Evolutionary conservation across 1,140 invertebrate species (phyloP).

Genomic region (Platyscapa corneri): DNA sequence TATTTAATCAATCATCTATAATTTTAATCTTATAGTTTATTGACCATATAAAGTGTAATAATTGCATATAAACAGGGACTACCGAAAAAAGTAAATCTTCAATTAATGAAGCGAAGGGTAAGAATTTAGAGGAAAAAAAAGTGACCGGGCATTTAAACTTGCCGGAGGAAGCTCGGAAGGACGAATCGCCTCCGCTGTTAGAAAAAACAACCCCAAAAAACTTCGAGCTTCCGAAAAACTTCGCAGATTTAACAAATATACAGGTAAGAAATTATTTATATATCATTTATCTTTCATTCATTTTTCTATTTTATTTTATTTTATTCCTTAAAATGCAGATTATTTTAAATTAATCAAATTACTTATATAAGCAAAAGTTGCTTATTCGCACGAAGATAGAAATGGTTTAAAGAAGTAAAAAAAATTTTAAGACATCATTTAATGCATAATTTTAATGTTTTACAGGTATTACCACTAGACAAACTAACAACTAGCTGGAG

Average conservation of each 20-base stretch:
- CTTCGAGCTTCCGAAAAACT: slow-evolving; percentile 68
- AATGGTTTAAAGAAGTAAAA: no score
- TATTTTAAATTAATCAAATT: no score
- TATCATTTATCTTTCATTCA: neutral
- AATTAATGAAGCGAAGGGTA: slow-evolving; percentile 46
- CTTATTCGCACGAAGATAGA: no score
- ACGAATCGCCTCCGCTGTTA: slow-evolving; percentile 47
- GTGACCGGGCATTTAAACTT: slow-evolving; percentile 47
- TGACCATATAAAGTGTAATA: neutral
- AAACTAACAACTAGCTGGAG: slow-evolving; percentile 71
- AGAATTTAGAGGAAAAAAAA: slow-evolving; percentile 42
- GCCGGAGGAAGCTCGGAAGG: slow-evolving; percentile 49
- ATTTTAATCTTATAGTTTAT: no score
- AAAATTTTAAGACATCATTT: no score
- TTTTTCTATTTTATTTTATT: neutral
- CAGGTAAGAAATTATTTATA: slow-evolving; percentile 52
- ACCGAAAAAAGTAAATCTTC: slow-evolving; percentile 30
- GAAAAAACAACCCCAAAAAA: slow-evolving; percentile 58
- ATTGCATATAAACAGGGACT: neutral
- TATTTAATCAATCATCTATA: no score
- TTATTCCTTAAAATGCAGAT: no score
- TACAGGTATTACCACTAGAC: slow-evolving; percentile 65
- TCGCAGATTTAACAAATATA: slow-evolving; percentile 65
- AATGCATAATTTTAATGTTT: neutral
- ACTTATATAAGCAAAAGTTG: neutral